Evolutionary conservation across 2,113 vertebrate genomes (phyloP), one percentile per base, ranked within the genome.

Genomic region (Oncorhynchus mykiss): DNA sequence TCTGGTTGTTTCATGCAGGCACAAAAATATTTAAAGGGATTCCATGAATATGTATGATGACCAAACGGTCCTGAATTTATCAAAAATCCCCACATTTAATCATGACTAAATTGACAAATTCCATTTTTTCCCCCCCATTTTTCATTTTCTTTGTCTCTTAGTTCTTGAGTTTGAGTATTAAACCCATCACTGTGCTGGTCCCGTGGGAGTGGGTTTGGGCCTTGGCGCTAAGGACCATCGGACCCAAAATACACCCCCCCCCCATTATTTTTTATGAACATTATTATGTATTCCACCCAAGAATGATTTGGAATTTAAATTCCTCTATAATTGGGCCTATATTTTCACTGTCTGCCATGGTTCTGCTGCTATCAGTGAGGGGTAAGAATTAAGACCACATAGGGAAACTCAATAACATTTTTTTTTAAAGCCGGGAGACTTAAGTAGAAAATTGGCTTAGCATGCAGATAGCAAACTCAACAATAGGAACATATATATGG

Each of bases 401-500:
- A 93, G 81, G 90, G 90, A 93, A 93, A 84, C 87, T 86, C 93
- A 94, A 87, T 91, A 91, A 92, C 89, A 94, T 86, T 94, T 95
- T 93, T 95, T 93, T 84, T 92, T 92, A 94, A 93, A 90, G 92
- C 89, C 84, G 91, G 73, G 79, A 91, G 93, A 91, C 88, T 85
- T 95, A 95, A 96, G 95, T 93, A 96, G 95, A 97, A 97, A 96
- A 97, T 96, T 95, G 95, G 95, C 95, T 97, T 97, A 97, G 90
- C 88, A 90, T 93, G 91, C 86, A 93, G 92, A 94, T 94, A 90
- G 92, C 91, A 88, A 90, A 87, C 84, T 89, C 93, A 94, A 96
- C 90, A 95, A 95, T 94, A 90, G 91, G 90, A 94, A 94, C 92
- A 93, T 86, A 91, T 89, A 93, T 94, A 92, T 88, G 91, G 89